Conservation (phyloP, 2,113 vertebrate species). For the Gopherus evgoodei region DNA sequence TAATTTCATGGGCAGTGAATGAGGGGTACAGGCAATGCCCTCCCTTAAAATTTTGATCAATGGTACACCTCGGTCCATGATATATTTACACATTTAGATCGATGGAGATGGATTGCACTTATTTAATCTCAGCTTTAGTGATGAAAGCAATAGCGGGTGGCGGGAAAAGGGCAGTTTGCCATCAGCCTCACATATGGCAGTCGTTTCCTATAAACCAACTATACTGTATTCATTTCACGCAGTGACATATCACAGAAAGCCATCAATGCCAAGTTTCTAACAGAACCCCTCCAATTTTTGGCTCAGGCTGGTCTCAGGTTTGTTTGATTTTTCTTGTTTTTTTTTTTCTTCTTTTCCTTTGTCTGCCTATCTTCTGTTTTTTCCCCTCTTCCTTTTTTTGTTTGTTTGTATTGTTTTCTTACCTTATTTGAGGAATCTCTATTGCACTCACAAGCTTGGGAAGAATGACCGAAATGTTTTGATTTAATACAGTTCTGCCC, state of each 20-base stretch:
- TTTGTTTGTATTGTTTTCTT: conserved; percentile 53
- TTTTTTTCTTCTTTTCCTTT: conserved; percentile 54
- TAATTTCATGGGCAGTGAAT: conserved; percentile 39
- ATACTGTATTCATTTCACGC: conserved; percentile 48
- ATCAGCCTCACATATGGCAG: conserved; percentile 69
- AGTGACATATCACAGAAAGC: conserved; percentile 51
- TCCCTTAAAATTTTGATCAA: conserved; percentile 26
- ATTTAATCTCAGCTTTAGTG: conserved; percentile 65
- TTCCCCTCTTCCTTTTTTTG: neutral
- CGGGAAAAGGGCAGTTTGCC: conserved; percentile 52
- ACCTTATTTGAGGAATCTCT: conserved; percentile 56
- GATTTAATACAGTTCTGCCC: conserved; percentile 64
- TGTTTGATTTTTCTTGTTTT: conserved; percentile 37
- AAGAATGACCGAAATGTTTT: conserved; percentile 77
- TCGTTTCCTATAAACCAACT: conserved; percentile 57
- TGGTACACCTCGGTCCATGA: conserved; percentile 68
- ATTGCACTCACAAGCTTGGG: conserved; percentile 56
- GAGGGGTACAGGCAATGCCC: conserved; percentile 45
- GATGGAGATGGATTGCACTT: conserved; percentile 65
- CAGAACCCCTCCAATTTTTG: conserved; percentile 43
- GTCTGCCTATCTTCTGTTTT: conserved; percentile 58
- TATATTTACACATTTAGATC: conserved; percentile 52
- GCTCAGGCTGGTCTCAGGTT: conserved; percentile 35
- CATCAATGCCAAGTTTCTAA: neutral
- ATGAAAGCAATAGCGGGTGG: conserved; percentile 55